phyloP scores from a whole-genome alignment of 2,888 invertebrate species.

The Ctena decussata region DNA sequence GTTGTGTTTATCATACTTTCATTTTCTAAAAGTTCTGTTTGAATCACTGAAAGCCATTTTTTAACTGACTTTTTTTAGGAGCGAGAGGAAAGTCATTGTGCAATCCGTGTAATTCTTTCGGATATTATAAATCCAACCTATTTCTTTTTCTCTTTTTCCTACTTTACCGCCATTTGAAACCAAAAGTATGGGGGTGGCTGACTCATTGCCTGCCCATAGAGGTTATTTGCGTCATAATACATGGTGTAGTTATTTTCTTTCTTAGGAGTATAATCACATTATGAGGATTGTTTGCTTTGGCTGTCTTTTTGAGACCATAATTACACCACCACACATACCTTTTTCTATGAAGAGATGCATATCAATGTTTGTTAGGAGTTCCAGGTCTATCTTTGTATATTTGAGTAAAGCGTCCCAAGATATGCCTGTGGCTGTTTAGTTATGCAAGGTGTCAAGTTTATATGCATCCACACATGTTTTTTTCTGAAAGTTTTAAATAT shows the following conservation, averaged over 20 bases:
- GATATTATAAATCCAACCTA: constrained; percentile 22
- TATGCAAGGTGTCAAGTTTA: constrained; percentile 76
- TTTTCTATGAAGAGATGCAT: constrained; percentile 72
- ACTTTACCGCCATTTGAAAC: not conserved
- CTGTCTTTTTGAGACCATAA: constrained; percentile 70
- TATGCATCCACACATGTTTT: constrained; percentile 68
- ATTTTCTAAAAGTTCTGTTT: constrained; percentile 61
- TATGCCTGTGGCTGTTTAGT: constrained; percentile 78
- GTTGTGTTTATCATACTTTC: constrained; percentile 31
- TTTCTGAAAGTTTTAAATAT: constrained; percentile 82
- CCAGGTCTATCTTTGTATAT: constrained; percentile 71
- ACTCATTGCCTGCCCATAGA: constrained; percentile 44
- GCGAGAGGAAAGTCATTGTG: constrained; percentile 33
- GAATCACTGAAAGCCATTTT: constrained; percentile 25
- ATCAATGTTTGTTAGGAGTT: constrained; percentile 77
- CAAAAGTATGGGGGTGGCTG: not conserved
- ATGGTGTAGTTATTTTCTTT: constrained; percentile 30
- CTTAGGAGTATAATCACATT: constrained; percentile 18
- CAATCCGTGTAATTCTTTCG: constrained; percentile 10
- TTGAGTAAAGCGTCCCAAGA: constrained; percentile 63
- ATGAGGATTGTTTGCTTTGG: constrained; percentile 77
- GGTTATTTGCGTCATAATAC: constrained; percentile 52
- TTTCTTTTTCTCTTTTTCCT: constrained; percentile 58
- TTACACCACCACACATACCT: constrained; percentile 62
- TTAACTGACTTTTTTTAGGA: constrained; percentile 69